These are phyloP conservation scores for Prunella fulvescens DNA, from an alignment of 2,113 vertebrate species.

Conservation along the genomic window DNA sequence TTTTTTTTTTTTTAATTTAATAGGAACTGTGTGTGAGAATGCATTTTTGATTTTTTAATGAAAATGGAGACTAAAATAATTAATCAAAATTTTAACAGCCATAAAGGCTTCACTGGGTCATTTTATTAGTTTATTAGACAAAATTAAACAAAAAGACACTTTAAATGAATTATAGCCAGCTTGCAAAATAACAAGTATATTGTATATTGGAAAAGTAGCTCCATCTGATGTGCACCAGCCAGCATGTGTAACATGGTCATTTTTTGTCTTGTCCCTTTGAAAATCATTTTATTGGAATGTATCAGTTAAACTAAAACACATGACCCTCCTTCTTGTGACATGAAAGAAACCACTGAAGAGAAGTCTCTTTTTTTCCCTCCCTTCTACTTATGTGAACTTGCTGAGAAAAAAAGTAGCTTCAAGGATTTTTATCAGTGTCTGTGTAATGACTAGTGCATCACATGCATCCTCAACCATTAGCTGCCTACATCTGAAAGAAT, in stretches of 20 bases:
- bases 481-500: slow-evolving; percentile 63
- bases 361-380: background rate
- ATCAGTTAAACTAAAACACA: slow-evolving; percentile 78
- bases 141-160: slow-evolving; percentile 58
- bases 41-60: slow-evolving; percentile 38
- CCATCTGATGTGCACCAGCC: slow-evolving; percentile 66
- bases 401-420: slow-evolving; percentile 58
- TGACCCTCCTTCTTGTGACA: slow-evolving; percentile 75
- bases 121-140: slow-evolving; percentile 70
- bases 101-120: slow-evolving; percentile 57
- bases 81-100: slow-evolving; percentile 45
- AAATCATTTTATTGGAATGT: slow-evolving; percentile 86
- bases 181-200: slow-evolving; percentile 70
- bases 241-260: slow-evolving; percentile 71
- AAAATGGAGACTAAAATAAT: slow-evolving; percentile 34
- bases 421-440: slow-evolving; percentile 67
- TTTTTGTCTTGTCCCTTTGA: slow-evolving; percentile 78
- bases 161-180: slow-evolving; percentile 70
- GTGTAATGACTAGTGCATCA: slow-evolving; percentile 69
- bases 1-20: background rate
- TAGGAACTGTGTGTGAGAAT: background rate
- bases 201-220: slow-evolving; percentile 72
- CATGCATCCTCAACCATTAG: slow-evolving; percentile 69
- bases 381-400: slow-evolving; percentile 56
- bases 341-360: slow-evolving; percentile 74